A percentile compares a stretch with the other conserved stretches of the same genome.
These are phyloP conservation scores for Drosophila athabasca DNA, from an alignment of 1,140 invertebrate genomes.

Conservation along the genomic window DNA sequence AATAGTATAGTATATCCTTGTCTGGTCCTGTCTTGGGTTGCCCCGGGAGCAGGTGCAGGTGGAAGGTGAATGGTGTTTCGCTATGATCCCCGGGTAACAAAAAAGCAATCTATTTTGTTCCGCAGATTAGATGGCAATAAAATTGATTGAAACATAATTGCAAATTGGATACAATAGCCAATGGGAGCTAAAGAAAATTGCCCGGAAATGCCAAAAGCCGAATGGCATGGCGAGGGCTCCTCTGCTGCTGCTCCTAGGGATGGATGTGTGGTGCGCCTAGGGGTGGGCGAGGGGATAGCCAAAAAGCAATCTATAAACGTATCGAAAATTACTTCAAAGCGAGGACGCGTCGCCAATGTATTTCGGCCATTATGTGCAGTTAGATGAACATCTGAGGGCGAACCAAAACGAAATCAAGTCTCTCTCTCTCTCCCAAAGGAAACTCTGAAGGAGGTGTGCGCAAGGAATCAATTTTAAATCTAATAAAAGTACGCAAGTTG, in stretches of 20 bases:
- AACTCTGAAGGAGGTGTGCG: neutral
- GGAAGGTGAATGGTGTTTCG: neutral
- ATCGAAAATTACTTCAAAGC: constrained; percentile 57
- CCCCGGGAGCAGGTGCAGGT: neutral
- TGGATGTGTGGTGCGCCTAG: too few species aligned
- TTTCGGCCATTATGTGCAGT: constrained; percentile 34
- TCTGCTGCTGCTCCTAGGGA: too few species aligned
- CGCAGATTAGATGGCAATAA: constrained; percentile 50
- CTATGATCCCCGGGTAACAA: constrained; percentile 1
- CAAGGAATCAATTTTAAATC: neutral
- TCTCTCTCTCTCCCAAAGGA: neutral
- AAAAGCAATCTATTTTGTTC: constrained; percentile 64
- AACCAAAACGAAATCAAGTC: neutral
- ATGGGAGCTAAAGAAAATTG: constrained; percentile 50
- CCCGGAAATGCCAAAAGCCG: constrained; percentile 53
- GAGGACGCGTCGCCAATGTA: constrained; percentile 20
- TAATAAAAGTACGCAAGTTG: too few species aligned
- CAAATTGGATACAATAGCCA: constrained; percentile 62
- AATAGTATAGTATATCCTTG: too few species aligned
- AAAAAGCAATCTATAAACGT: constrained; percentile 50
- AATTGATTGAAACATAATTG: constrained; percentile 76
- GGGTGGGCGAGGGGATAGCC: too few species aligned
- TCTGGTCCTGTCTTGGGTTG: neutral
- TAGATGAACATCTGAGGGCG: constrained; percentile 36
- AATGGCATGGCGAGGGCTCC: neutral